These are phyloP conservation scores for Glossosoma conforme DNA, from an alignment of 1,140 invertebrate species.

Conservation along the genomic window DNA sequence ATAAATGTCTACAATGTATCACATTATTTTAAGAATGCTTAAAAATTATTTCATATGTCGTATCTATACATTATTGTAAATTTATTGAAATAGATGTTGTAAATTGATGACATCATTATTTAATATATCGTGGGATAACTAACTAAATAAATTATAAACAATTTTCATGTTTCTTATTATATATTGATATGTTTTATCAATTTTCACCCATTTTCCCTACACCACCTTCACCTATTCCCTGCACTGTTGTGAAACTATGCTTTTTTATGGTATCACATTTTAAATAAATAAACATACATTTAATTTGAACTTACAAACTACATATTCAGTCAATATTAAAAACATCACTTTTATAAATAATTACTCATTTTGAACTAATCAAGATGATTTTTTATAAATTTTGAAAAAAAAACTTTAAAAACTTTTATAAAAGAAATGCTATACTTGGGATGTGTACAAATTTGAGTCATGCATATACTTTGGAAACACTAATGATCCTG, in stretches of 20 bases:
- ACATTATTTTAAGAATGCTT: constrained; percentile 21
- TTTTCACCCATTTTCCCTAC: constrained; percentile 6
- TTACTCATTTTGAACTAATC: too few species aligned
- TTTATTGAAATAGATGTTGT: constrained; percentile 26
- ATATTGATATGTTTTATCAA: constrained; percentile 3
- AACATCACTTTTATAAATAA: background rate
- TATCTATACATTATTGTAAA: constrained; percentile 13
- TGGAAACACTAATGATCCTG: too few species aligned
- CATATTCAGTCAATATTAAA: background rate
- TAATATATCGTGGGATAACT: constrained; percentile 5
- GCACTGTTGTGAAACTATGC: background rate
- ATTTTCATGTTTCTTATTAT: constrained; percentile 3
- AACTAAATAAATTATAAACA: constrained; percentile 19
- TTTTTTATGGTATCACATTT: constrained; percentile 19
- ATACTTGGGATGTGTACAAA: too few species aligned
- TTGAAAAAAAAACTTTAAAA: too few species aligned
- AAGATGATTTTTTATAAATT: too few species aligned
- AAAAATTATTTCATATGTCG: constrained; percentile 12
- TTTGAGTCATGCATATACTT: too few species aligned
- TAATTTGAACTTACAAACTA: background rate
- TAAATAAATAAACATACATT: constrained; percentile 10
- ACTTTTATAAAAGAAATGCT: too few species aligned
- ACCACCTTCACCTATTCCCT: constrained; percentile 23
- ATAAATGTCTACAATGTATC: constrained; percentile 14
- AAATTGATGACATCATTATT: constrained; percentile 8